Conservation (phyloP, 1,140 invertebrate species). For the Magallana gigas region DNA sequence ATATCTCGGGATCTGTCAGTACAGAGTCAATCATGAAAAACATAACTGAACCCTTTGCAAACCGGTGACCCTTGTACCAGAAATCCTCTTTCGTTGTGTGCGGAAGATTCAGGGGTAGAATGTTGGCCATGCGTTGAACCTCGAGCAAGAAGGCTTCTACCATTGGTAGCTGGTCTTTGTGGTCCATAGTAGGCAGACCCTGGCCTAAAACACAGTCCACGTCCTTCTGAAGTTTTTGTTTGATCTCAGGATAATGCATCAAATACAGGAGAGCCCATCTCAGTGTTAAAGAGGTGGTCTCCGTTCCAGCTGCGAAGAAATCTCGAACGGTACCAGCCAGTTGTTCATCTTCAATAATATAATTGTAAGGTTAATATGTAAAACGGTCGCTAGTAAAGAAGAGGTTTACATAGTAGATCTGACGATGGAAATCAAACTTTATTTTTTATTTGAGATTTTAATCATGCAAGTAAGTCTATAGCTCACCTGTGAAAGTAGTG, state of each 20-base stretch:
- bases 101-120: slow-evolving; percentile 70
- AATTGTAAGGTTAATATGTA: background rate
- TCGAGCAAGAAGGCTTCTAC: slow-evolving; percentile 60
- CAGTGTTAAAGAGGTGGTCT: slow-evolving; percentile 91
- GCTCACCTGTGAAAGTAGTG: slow-evolving; percentile 39
- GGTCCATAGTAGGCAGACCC: slow-evolving; percentile 30
- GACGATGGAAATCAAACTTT: too few relatives aligned
- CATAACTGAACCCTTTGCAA: slow-evolving; percentile 72
- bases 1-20: slow-evolving; percentile 76
- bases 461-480: too few relatives aligned
- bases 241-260: slow-evolving; percentile 86
- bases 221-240: slow-evolving; percentile 91
- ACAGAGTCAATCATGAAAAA: slow-evolving; percentile 69
- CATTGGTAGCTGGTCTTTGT: slow-evolving; percentile 54
- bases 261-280: slow-evolving; percentile 93
- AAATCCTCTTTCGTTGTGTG: slow-evolving; percentile 66
- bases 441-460: too few relatives aligned
- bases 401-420: too few relatives aligned
- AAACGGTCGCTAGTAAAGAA: too few relatives aligned
- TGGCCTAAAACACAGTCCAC: slow-evolving; percentile 82
- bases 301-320: slow-evolving; percentile 92
- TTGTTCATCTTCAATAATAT: slow-evolving; percentile 50
- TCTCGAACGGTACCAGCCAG: slow-evolving; percentile 80
- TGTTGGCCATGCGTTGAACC: slow-evolving; percentile 47
- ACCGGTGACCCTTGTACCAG: slow-evolving; percentile 67